Evolutionary conservation across 1,140 invertebrate genomes (phyloP).

Genomic region (Papilio helenus): DNA sequence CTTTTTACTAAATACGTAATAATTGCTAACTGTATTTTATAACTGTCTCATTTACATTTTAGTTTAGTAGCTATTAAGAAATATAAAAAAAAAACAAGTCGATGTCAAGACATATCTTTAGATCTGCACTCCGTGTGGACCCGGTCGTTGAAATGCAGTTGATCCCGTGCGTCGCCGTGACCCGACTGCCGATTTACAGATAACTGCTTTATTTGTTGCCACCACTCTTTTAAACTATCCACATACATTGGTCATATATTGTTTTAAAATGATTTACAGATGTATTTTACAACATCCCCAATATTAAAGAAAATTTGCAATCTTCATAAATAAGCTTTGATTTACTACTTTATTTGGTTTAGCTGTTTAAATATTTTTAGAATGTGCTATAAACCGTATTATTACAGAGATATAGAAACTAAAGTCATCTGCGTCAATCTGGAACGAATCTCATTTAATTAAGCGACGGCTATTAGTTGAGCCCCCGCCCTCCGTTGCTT

Average conservation of each 20-base stretch:
- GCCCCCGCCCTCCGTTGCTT: slow-evolving; percentile 34
- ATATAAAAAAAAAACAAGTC: neutral
- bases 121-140: slow-evolving; percentile 47
- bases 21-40: neutral
- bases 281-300: no score
- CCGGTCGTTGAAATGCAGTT: slow-evolving; percentile 60
- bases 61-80: neutral
- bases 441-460: slow-evolving; percentile 39
- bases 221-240: slow-evolving; percentile 63
- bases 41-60: neutral
- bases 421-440: slow-evolving; percentile 27
- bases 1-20: no score
- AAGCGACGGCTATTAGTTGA: slow-evolving; percentile 36
- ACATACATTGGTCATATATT: slow-evolving; percentile 46
- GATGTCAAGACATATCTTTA: slow-evolving; percentile 43
- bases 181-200: slow-evolving; percentile 69
- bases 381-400: neutral
- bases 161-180: slow-evolving; percentile 70
- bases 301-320: no score
- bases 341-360: neutral
- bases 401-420: neutral
- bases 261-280: slow-evolving; percentile 12
- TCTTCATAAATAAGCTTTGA: no score
- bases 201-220: slow-evolving; percentile 79
- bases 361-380: neutral